Evolutionary conservation across 2,113 vertebrate species (phyloP), one percentile per base, ranked within the genome.

Genomic region (Percina caprodes): DNA sequence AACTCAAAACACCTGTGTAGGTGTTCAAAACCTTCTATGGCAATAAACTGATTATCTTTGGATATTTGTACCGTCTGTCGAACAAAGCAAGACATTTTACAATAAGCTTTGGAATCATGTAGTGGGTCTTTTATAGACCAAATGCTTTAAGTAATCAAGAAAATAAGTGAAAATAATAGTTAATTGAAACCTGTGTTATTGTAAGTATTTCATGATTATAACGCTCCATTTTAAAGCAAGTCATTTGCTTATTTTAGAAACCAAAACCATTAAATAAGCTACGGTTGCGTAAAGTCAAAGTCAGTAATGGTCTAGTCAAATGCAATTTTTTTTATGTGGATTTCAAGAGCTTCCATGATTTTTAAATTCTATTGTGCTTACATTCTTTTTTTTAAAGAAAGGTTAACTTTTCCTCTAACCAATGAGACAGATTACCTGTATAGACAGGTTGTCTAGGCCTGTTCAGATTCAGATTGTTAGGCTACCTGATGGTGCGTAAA

Each of bases 401-500:
- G 2, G 52, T 0, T 4, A 7, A 61, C 39, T 18, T 35, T 4
- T 33, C n/a, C 4, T 6, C 1, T 26, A 55, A 19, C 11, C 0
- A 51, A 15, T 9, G 1, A 71, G 14, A 18, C 2, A 26, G 39
- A 4, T 4, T 21, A 26, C 9, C 15, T 15, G 8, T 23, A 35
- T 23, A 2, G 3, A 19, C 51, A 49, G 69, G 59, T 26, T n/a
- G 15, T 3, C 7, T 3, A 4, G 74, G 69, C 74, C 67, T 70
- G 19, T 2, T 79, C 4, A 15, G 35, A 60, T 58, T 30, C 0
- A 12, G 4, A 60, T 13, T 42, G 39, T 9, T 39, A 39, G 35
- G 9, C 39, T 10, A 58, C 68, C 6, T 39, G 12, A 16, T 58
- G 49, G 26, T 60, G 55, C 51, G 16, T 24, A 79, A 85, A 90